Evolutionary conservation across 2,113 vertebrate genomes (phyloP), one percentile per base, ranked within the genome.

Genomic region (Aphelocoma coerulescens): DNA sequence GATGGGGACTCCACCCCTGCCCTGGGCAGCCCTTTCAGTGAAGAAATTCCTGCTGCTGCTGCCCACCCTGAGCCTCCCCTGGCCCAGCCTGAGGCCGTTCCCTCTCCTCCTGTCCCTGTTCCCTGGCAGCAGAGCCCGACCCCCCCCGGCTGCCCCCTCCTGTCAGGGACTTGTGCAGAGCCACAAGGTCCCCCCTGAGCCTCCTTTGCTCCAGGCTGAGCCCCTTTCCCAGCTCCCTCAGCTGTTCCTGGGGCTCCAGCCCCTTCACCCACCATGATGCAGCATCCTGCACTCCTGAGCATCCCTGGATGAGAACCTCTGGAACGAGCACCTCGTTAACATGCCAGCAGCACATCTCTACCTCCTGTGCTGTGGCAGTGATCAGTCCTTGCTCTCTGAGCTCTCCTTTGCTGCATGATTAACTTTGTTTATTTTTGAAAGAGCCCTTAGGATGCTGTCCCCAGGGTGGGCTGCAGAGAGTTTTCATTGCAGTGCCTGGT

Each of bases 401-500:
- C 58, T 69, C 61, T 66, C 48, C 62, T 92, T 87, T 85, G 54
- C 74, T 71, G 43, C 54, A 7, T 76, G 62, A 79, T 95, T 68
- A 93, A 57, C 89, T 79, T 52, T 30, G 44, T 87, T 93, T 90
- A n/a, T 81, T 85, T 88, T n/a, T 39, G 69, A 49, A 54, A 62
- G 65, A 58, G 24, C 54, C 61, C 51, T 89, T 35, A 48, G 59
- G 81, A 44, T 80, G 80, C 19, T 15, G 1, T 63, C 44, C 11
- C 61, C 16, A 6, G 48, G 8, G 30, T 19, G 35, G 49, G 74
- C 88, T 93, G 32, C 41, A 13, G 39, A 0, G 21, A 35, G 37
- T 67, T 78, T 28, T 24, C 65, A 6, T 4, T 77, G 76, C 74
- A 81, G 48, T 58, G 89, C 55, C 18, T 48, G 49, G 9, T 72